Percentiles rank a stretch among this genome's conserved stretches.
These are phyloP conservation scores for Pseudoatta argentina DNA, from an alignment of 1,140 invertebrate species.

Conservation along the genomic window DNA sequence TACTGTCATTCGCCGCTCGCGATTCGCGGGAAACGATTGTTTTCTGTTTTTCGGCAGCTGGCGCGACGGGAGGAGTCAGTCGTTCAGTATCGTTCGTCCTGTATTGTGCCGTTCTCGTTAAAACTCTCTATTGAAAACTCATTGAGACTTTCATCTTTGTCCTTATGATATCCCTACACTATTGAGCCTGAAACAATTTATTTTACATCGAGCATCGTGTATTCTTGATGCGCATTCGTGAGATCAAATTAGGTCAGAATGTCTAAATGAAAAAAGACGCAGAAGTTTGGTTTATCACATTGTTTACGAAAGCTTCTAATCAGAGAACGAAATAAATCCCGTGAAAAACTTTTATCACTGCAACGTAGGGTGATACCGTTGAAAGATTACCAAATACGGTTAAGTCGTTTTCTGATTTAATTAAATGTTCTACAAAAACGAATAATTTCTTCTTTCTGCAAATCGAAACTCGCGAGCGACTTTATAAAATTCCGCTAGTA, in stretches of 20 bases:
- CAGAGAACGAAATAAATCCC: slow-evolving; percentile 13
- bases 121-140: too few relatives aligned
- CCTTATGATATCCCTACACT: too few relatives aligned
- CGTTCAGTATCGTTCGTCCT: too few relatives aligned
- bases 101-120: too few relatives aligned
- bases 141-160: too few relatives aligned
- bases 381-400: background rate
- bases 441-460: slow-evolving; percentile 48
- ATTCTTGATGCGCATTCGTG: background rate
- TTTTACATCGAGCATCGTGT: slow-evolving; percentile 17
- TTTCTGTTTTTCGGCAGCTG: too few relatives aligned
- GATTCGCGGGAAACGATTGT: too few relatives aligned
- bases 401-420: slow-evolving; percentile 55
- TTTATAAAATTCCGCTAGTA: background rate
- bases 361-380: slow-evolving; percentile 35
- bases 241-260: slow-evolving; percentile 1
- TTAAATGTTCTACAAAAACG: slow-evolving; percentile 44
- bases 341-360: slow-evolving; percentile 33
- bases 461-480: slow-evolving; percentile 18
- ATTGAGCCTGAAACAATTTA: slow-evolving; percentile 1
- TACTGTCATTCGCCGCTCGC: too few relatives aligned
- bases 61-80: too few relatives aligned
- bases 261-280: background rate
- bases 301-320: slow-evolving; percentile 40
- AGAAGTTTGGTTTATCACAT: background rate